phyloP scores from a whole-genome alignment of 2,797 vertebrate genomes.

The Channa striata region DNA sequence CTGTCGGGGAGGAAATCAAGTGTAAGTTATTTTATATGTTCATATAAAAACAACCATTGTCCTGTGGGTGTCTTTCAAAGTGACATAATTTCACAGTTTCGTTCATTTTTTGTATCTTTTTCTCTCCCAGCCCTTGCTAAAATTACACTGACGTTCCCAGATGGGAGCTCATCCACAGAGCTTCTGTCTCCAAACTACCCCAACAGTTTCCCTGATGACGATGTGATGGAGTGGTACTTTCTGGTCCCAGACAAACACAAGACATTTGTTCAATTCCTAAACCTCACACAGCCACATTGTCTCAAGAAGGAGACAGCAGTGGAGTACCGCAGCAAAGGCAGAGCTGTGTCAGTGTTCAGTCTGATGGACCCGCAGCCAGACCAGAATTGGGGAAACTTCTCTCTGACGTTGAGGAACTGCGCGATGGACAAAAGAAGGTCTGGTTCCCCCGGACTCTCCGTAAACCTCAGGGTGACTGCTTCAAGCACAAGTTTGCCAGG shows the following conservation, averaged over 20 bases:
- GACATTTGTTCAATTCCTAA: slow-evolving; percentile 78
- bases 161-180: slow-evolving; percentile 74
- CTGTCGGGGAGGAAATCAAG: slow-evolving; percentile 62
- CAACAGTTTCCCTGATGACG: slow-evolving; percentile 87
- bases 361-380: slow-evolving; percentile 57
- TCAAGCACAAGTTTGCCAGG: slow-evolving; percentile 58
- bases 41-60: not conserved
- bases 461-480: slow-evolving; percentile 70
- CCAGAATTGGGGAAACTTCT: slow-evolving; percentile 60
- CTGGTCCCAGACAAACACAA: slow-evolving; percentile 80
- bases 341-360: not conserved
- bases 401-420: slow-evolving; percentile 79
- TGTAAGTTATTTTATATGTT: slow-evolving; percentile 54
- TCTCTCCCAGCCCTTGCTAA: slow-evolving; percentile 84
- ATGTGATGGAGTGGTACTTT: slow-evolving; percentile 90
- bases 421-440: slow-evolving; percentile 60
- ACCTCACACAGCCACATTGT: slow-evolving; percentile 84
- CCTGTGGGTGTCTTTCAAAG: not conserved
- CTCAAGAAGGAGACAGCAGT: slow-evolving; percentile 83
- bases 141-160: slow-evolving; percentile 84
- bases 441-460: slow-evolving; percentile 56
- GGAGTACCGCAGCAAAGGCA: slow-evolving; percentile 78
- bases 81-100: not conserved
- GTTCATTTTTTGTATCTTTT: not conserved
- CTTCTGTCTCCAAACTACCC: slow-evolving; percentile 92